A percentile compares a stretch with the other conserved stretches of the same genome.
These are phyloP conservation scores for Coptodon bakossiorum DNA, from an alignment of 2,113 vertebrate genomes.

Conservation along the genomic window DNA sequence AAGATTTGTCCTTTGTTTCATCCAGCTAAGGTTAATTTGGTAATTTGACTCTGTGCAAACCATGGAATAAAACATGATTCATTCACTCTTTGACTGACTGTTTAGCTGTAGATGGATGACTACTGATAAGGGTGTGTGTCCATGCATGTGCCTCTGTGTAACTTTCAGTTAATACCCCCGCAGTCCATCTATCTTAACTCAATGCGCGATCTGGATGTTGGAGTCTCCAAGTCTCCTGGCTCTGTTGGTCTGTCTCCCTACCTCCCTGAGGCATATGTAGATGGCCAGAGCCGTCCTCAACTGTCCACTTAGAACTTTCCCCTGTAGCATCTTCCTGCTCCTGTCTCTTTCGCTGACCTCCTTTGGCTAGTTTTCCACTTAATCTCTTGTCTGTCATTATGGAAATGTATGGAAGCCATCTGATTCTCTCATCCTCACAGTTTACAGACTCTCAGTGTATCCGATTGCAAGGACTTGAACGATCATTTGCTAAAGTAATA, in stretches of 20 bases:
- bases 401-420: neutral
- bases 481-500: neutral
- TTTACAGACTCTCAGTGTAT: neutral
- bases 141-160: neutral
- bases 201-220: conserved; percentile 25
- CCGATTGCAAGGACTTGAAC: neutral
- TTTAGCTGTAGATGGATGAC: conserved; percentile 20
- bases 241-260: conserved; percentile 12
- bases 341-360: neutral
- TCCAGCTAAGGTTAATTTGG: neutral
- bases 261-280: conserved; percentile 10
- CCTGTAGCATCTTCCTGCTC: conserved; percentile 1
- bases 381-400: conserved; percentile 15
- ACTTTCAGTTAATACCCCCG: conserved; percentile 20
- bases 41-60: neutral
- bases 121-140: conserved; percentile 31
- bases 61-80: neutral
- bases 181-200: conserved; percentile 59
- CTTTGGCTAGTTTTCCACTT: conserved; percentile 29
- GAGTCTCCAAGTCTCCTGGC: conserved; percentile 51
- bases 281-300: conserved; percentile 7
- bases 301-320: conserved; percentile 16
- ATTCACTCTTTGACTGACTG: conserved; percentile 26
- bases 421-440: neutral
- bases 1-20: neutral